These are phyloP conservation scores for Aspidoscelis tigris DNA, from an alignment of 2,113 vertebrate genomes.

Conservation along the genomic window DNA sequence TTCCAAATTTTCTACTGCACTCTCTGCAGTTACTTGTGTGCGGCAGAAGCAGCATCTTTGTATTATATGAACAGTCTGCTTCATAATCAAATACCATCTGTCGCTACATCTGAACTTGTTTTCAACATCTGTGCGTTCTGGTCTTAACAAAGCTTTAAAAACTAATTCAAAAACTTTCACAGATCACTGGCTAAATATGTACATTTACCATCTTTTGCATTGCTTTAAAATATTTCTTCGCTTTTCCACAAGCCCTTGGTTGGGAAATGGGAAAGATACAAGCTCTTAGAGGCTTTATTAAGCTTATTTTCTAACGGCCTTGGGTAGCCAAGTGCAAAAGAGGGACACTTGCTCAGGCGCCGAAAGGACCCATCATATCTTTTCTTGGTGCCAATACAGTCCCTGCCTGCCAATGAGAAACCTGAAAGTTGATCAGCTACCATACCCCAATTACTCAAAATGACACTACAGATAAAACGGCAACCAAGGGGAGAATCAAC, in stretches of 20 bases:
- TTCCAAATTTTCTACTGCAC: constrained; percentile 87
- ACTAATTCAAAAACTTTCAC: constrained; percentile 96
- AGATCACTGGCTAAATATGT: constrained; percentile 90
- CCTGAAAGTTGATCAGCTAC: constrained; percentile 89
- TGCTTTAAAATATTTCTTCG: constrained; percentile 79
- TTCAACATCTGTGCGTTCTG: constrained; percentile 99
- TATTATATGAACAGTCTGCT: constrained; percentile 99
- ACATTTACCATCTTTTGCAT: constrained; percentile 85
- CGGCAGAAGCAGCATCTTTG: constrained; percentile 98
- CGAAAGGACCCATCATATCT: constrained; percentile 82
- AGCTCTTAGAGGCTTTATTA: constrained; percentile 79
- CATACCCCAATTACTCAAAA: constrained; percentile 92
- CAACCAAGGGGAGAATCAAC: constrained; percentile 97
- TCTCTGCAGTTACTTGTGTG: constrained; percentile 95
- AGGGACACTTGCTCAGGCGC: constrained; percentile 82
- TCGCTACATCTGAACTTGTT: constrained; percentile 99
- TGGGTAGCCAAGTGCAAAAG: constrained; percentile 87
- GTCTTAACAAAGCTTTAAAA: constrained; percentile 99
- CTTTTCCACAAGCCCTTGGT: constrained; percentile 71
- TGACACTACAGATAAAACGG: constrained; percentile 92
- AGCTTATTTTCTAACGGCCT: constrained; percentile 86
- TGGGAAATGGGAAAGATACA: constrained; percentile 70
- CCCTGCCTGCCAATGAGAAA: constrained; percentile 89
- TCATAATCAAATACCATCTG: constrained; percentile 99
- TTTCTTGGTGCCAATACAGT: constrained; percentile 86